phyloP scores from a whole-genome alignment of 1,140 invertebrate species.

The Lepidurus apus region DNA sequence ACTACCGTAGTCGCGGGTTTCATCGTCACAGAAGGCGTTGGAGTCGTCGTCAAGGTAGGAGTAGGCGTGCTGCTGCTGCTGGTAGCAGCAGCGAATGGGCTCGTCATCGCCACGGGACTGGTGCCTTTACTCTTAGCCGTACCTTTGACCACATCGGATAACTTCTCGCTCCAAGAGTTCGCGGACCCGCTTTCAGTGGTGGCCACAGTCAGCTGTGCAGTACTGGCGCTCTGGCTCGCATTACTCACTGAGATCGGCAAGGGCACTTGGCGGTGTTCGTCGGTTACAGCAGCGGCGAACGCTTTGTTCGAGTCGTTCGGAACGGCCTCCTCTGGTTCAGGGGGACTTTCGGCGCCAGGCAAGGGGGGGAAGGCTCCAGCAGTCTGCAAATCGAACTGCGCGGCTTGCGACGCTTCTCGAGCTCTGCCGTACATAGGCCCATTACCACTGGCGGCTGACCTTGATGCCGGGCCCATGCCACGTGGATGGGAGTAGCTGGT shows the following conservation, averaged over 20 bases:
- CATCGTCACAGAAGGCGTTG: neutral
- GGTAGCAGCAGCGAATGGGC: conserved; percentile 36
- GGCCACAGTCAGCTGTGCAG: conserved; percentile 13
- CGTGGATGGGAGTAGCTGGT: conserved; percentile 12
- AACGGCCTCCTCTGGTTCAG: conserved; percentile 30
- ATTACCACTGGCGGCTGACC: neutral
- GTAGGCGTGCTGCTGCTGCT: conserved; percentile 37
- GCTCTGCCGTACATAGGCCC: neutral
- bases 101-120: conserved; percentile 47
- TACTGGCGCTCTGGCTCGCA: neutral
- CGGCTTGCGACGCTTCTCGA: conserved; percentile 29
- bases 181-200: neutral
- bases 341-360: conserved; percentile 52
- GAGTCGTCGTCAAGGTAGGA: neutral
- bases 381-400: conserved; percentile 71
- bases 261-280: neutral
- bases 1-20: neutral
- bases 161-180: conserved; percentile 33
- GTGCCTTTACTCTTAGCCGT: conserved; percentile 52
- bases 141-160: conserved; percentile 76
- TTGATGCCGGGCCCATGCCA: neutral
- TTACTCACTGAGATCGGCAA: conserved; percentile 1
- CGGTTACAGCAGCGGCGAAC: neutral
- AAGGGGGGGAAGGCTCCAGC: conserved; percentile 70
- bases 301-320: conserved; percentile 16